Evolutionary conservation across 1,140 invertebrate genomes (phyloP), one percentile per base, ranked within the genome.

Genomic region (Drosophila suzukii): DNA sequence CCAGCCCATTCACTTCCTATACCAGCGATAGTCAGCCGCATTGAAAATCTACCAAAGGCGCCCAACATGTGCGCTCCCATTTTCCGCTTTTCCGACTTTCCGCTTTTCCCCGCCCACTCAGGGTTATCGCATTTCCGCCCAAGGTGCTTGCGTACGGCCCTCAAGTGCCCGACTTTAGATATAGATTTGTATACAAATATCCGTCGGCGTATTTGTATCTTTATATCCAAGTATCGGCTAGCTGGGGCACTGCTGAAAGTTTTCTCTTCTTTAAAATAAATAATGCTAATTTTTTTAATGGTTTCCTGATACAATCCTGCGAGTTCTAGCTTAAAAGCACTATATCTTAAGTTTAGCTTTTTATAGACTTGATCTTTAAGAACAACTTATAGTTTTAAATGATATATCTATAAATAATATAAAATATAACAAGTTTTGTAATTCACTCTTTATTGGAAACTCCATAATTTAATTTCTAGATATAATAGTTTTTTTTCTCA

Each of bases 61-160:
- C 43, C 34, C 39, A 60, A 61, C 68, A 72, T 71, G 66, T 72
- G 68, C 66, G 68, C 58, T 70, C 54, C 65, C 47, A 66, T 61
- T 77, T 51, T 79, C 47, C 30, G 49, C 17, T 53, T 66, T 66
- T 41, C 58, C 46, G 68, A 17, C 43, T 32, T 47, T 46, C 17
- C 43, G 43, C 17, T 15, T 74, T 67, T 68, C 66, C 56, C 20
- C 73, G 47, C 62, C 62, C 57, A 61, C 50, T 89, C 84, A 90
- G 85, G 86, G 85, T 90, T 89, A 89, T 89, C 84, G 84, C 78
- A 85, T 85, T 89, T 89, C 84, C 84, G 84, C 70, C 74, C 83
- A 89, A 88, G 83, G 83, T 88, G 73, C 66, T 61, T 36, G 47
- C 75, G 54, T 63, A 62, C 55, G 81, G 60, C 76, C 75, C 82